These are phyloP conservation scores for Micromesistius poutassou DNA, from an alignment of 2,797 vertebrate species.

Conservation along the genomic window DNA sequence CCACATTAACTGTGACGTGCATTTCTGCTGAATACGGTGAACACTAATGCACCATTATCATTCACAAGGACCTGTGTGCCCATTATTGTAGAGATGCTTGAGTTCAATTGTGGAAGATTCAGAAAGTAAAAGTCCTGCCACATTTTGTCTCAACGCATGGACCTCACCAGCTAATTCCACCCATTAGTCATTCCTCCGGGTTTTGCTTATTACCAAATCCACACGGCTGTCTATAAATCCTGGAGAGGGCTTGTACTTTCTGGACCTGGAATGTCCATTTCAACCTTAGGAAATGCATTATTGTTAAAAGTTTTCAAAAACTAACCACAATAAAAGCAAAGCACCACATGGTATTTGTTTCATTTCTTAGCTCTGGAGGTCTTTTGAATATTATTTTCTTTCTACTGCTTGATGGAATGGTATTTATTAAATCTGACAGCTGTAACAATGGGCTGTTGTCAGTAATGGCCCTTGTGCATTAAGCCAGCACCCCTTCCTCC, in stretches of 20 bases:
- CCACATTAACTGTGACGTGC: slow-evolving; percentile 1
- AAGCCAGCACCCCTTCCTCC: slow-evolving; percentile 34
- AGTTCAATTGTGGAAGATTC: slow-evolving; percentile 4
- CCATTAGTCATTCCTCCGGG: not conserved
- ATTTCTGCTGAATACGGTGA: not conserved
- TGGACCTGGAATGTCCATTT: slow-evolving; percentile 2
- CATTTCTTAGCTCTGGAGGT: slow-evolving; percentile 2
- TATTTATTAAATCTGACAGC: slow-evolving; percentile 11
- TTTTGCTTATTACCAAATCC: not conserved
- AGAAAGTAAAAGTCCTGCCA: slow-evolving; percentile 7
- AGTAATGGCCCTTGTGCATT: slow-evolving; percentile 23
- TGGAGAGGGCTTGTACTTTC: slow-evolving; percentile 6
- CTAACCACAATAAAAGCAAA: slow-evolving; percentile 11
- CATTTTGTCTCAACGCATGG: slow-evolving; percentile 1
- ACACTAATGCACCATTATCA: not conserved
- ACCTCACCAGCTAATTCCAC: not conserved
- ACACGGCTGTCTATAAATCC: not conserved
- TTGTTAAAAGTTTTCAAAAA: slow-evolving; percentile 11
- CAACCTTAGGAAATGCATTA: slow-evolving; percentile 12
- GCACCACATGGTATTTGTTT: slow-evolving; percentile 4
- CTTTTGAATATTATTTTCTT: not conserved
- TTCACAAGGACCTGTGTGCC: not conserved
- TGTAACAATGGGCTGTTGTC: slow-evolving; percentile 8
- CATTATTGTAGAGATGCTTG: slow-evolving; percentile 3
- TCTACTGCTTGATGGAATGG: slow-evolving; percentile 10